These are phyloP conservation scores for Apocrypta bakeri DNA, from an alignment of 1,140 invertebrate genomes.

Conservation along the genomic window DNA sequence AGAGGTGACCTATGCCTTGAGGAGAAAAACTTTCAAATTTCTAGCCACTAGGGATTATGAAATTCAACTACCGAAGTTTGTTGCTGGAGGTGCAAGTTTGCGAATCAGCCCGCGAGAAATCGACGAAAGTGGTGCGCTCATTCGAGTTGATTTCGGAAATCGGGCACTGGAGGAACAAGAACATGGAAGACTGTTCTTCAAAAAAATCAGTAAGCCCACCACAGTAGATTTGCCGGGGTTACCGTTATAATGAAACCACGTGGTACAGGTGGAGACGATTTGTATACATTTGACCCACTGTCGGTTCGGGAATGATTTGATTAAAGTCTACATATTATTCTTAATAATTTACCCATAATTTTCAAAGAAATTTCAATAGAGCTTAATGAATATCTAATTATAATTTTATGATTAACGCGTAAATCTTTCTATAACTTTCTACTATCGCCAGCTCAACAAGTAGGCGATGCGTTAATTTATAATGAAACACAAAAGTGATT, in stretches of 20 bases:
- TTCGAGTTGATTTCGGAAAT: slow-evolving; percentile 79
- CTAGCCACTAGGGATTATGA: slow-evolving; percentile 85
- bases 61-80: slow-evolving; percentile 80
- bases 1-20: slow-evolving; percentile 82
- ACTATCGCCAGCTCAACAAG: too few species aligned
- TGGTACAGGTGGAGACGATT: slow-evolving; percentile 9
- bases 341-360: not conserved
- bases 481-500: too few species aligned
- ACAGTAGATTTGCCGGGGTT: slow-evolving; percentile 7
- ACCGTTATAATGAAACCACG: slow-evolving; percentile 26
- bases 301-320: not conserved
- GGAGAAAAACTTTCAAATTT: slow-evolving; percentile 81
- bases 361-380: too few species aligned
- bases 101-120: slow-evolving; percentile 82
- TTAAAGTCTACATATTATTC: not conserved
- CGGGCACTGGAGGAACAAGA: slow-evolving; percentile 49
- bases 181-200: slow-evolving; percentile 77
- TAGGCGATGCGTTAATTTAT: too few species aligned
- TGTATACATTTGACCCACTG: slow-evolving; percentile 43
- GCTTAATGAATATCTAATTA: not conserved
- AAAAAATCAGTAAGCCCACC: slow-evolving; percentile 82
- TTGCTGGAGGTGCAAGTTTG: slow-evolving; percentile 82
- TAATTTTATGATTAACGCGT: not conserved
- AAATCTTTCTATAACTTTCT: too few species aligned
- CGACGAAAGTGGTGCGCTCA: slow-evolving; percentile 82